A percentile compares a stretch with the other conserved stretches of the same genome.
Conservation (phyloP, 1,140 invertebrate species). For the Drepana arcuata region DNA sequence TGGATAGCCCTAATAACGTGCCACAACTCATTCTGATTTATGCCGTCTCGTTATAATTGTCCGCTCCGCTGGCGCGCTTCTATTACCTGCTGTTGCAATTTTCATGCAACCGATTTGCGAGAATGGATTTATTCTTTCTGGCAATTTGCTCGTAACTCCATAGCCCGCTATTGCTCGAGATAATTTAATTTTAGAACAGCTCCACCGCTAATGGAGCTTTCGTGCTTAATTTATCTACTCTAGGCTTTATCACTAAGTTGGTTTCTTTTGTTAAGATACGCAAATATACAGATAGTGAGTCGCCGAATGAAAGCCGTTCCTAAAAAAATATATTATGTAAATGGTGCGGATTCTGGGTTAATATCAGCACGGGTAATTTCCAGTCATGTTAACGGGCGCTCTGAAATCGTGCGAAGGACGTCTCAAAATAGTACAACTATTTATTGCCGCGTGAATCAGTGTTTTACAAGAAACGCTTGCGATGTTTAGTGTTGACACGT, state of each 20-base stretch:
- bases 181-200: slow-evolving; percentile 28
- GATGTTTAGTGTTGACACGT: slow-evolving; percentile 14
- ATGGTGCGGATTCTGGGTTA: slow-evolving; percentile 26
- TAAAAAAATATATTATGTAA: slow-evolving; percentile 24
- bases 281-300: slow-evolving; percentile 11
- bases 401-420: slow-evolving; percentile 57
- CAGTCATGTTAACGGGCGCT: slow-evolving; percentile 42
- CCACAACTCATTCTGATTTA: slow-evolving; percentile 68
- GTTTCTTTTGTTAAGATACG: slow-evolving; percentile 13
- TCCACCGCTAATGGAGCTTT: slow-evolving; percentile 16
- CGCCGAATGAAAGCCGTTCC: slow-evolving; percentile 11
- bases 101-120: slow-evolving; percentile 58
- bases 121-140: slow-evolving; percentile 64
- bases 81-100: slow-evolving; percentile 58
- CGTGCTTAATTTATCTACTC: slow-evolving; percentile 14
- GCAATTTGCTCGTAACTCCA: slow-evolving; percentile 49
- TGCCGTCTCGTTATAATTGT: slow-evolving; percentile 65
- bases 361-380: slow-evolving; percentile 36
- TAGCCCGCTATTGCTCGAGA: slow-evolving; percentile 26
- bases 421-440: slow-evolving; percentile 56
- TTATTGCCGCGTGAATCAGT: slow-evolving; percentile 49
- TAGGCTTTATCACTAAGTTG: slow-evolving; percentile 9
- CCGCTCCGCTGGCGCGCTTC: slow-evolving; percentile 50
- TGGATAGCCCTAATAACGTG: slow-evolving; percentile 61
- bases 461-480: slow-evolving; percentile 19